A percentile compares a stretch with the other conserved stretches of the same genome.
phyloP scores from a whole-genome alignment of 1,140 invertebrate genomes.

The Myzus persicae region DNA sequence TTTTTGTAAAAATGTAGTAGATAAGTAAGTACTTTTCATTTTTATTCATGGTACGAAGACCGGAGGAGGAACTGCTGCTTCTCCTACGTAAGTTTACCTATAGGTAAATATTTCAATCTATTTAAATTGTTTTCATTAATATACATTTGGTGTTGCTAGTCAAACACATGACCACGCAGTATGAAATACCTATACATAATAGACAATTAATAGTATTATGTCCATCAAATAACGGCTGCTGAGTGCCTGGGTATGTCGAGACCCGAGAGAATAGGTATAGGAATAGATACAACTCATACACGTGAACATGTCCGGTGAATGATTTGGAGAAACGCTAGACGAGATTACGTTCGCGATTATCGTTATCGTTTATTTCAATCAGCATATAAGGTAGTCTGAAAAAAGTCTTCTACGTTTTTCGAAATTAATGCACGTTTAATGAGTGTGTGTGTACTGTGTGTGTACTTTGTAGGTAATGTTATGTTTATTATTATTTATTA shows the following conservation, averaged over 20 bases:
- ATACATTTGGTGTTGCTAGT: neutral
- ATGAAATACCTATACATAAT: neutral
- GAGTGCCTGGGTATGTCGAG: neutral
- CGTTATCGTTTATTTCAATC: neutral
- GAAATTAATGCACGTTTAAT: neutral
- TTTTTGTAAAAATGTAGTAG: neutral
- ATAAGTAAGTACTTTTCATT: no score
- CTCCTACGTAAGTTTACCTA: no score
- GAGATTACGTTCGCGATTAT: neutral
- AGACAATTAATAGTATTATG: neutral
- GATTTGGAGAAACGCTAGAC: neutral
- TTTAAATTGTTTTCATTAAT: neutral
- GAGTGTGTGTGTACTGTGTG: neutral
- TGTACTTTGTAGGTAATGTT: no score
- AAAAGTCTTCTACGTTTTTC: neutral
- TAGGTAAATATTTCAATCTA: neutral
- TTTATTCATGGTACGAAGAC: no score
- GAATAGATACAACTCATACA: neutral
- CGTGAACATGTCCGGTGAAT: neutral
- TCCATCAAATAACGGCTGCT: neutral
- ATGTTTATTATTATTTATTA: no score
- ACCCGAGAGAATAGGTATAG: neutral
- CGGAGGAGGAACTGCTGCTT: no score
- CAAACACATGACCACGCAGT: neutral
- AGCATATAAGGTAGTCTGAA: neutral